Percentiles rank a stretch among this genome's conserved stretches.
Evolutionary conservation across 2,888 invertebrate genomes (phyloP).

Genomic region (Pyralis farinalis): DNA sequence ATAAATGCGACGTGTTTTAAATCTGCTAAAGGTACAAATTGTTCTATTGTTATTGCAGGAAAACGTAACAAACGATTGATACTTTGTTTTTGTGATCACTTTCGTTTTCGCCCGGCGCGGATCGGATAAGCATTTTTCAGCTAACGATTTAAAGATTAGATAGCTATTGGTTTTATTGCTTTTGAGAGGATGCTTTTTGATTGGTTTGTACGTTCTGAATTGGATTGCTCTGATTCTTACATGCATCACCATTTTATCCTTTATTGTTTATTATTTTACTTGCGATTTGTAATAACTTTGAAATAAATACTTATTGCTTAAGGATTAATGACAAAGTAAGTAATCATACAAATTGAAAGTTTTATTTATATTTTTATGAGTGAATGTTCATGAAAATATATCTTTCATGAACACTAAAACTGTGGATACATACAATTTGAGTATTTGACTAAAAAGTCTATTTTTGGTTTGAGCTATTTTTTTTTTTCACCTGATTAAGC

Average conservation of each 20-base stretch:
- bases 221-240: not conserved
- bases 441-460: too few species aligned
- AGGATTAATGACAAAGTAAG: too few species aligned
- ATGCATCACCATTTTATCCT: too few species aligned
- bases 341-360: too few species aligned
- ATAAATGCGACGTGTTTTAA: slow-evolving; percentile 66
- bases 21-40: slow-evolving; percentile 61
- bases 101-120: slow-evolving; percentile 20
- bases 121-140: slow-evolving; percentile 14
- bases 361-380: too few species aligned
- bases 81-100: slow-evolving; percentile 40
- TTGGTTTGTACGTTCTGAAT: not conserved
- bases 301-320: not conserved
- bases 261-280: too few species aligned
- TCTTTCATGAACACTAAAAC: too few species aligned
- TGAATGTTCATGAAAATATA: too few species aligned
- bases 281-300: not conserved
- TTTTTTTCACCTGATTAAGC: too few species aligned
- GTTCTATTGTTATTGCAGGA: slow-evolving; percentile 47
- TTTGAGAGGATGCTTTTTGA: slow-evolving; percentile 2
- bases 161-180: slow-evolving; percentile 4
- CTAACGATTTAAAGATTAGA: slow-evolving; percentile 9
- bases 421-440: too few species aligned
- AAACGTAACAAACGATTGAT: slow-evolving; percentile 46
- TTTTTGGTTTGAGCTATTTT: too few species aligned